Evolutionary conservation across 2,113 vertebrate species (phyloP), one percentile per base, ranked within the genome.

Genomic region (Galeopterus variegatus): DNA sequence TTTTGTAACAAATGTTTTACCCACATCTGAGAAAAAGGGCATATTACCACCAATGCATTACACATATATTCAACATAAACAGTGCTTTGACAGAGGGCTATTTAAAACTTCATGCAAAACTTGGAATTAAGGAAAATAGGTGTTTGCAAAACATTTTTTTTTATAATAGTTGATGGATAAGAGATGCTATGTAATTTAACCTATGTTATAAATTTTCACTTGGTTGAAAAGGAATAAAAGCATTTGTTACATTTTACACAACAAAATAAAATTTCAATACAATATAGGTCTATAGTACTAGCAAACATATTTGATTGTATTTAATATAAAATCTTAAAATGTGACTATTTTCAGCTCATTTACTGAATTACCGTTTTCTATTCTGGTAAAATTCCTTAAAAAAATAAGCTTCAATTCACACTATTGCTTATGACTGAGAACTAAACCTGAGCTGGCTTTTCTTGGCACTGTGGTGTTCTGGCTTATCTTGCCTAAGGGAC

Each of bases 401-500:
- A 10, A 60, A 96, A 56, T 91, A 48, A 95, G 72, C 19, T 13
- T 96, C 64, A 45, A 26, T 75, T 54, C 41, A 17, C 4, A 91
- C 17, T 36, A 36, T 96, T 98, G 56, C 88, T 84, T 80, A 52
- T 33, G 65, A 79, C 24, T 92, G 92, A 85, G 94, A 96, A 96
- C 81, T 26, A 13, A 98, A 54, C 11, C 6, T 0, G 23, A 87
- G 58, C 67, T 88, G 50, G 54, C 10, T 69, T 3, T 6, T 96
- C 83, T 97, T 60, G 90, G 96, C 58, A 4, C 15, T 5, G 77
- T 86, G 96, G 93, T 89, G 75, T 80, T 97, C 84, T 76, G 65
- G 69, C 82, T 98, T 98, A 92, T 96, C 96, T 98, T 98, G 86
- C 88, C 84, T 97, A n/a, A 96, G 97, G 45, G 94, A 70, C 1